Percentiles rank a stretch among this genome's conserved stretches.
Conservation (phyloP, 2,113 vertebrate genomes). For the Platanista minor region DNA sequence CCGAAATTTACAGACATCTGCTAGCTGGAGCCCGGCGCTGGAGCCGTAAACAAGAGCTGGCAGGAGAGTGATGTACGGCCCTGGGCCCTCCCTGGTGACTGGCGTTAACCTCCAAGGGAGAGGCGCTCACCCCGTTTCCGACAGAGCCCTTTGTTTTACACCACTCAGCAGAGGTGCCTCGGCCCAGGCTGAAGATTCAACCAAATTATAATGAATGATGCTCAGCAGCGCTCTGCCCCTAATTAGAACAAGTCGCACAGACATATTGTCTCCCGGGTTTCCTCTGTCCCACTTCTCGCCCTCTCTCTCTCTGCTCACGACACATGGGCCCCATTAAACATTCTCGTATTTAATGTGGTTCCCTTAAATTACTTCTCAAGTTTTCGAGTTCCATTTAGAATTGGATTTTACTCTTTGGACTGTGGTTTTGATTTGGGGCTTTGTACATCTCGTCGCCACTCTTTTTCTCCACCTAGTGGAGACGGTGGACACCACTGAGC, state of each 20-base stretch:
- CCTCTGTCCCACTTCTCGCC: constrained; percentile 85
- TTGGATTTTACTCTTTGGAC: constrained; percentile 81
- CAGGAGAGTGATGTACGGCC: constrained; percentile 77
- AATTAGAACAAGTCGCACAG: constrained; percentile 89
- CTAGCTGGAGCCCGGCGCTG: constrained; percentile 73
- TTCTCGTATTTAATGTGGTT: constrained; percentile 89
- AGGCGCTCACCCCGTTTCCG: constrained; percentile 69
- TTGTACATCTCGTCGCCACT: constrained; percentile 70
- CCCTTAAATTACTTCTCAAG: constrained; percentile 88
- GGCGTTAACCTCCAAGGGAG: constrained; percentile 74
- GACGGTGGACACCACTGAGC: background rate
- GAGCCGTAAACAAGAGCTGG: constrained; percentile 77
- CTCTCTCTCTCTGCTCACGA: constrained; percentile 84
- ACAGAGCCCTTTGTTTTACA: constrained; percentile 77
- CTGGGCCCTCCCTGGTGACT: constrained; percentile 68
- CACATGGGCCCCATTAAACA: constrained; percentile 90
- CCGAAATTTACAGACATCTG: constrained; percentile 82
- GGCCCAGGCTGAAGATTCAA: constrained; percentile 81
- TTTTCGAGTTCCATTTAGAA: constrained; percentile 87
- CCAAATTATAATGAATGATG: constrained; percentile 85
- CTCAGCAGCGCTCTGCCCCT: constrained; percentile 82
- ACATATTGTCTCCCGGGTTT: constrained; percentile 89
- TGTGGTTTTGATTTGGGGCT: constrained; percentile 83
- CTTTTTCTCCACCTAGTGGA: constrained; percentile 82
- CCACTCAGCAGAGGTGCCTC: constrained; percentile 80